Base-by-base conservation (phyloP, 2,113 vertebrate genomes). In the Mesitornis unicolor region DNA sequence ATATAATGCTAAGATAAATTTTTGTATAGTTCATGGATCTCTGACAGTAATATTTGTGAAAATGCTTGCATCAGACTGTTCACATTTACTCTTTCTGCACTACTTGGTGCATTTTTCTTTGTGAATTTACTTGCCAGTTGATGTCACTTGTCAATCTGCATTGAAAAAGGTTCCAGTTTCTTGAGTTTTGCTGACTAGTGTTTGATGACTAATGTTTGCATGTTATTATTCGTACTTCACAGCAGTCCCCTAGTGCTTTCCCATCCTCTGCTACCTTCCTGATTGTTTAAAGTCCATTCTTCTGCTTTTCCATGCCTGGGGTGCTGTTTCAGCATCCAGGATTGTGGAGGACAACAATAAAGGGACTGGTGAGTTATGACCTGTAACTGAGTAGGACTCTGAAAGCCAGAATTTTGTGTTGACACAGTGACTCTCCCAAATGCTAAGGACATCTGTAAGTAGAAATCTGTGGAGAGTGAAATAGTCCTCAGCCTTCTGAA, bases 281-380 rank as follows among this genome's bases (percentile, higher is more conserved):
- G 8, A 11, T 9, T 63, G 17, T 6, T 61, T 76, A 70, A 26
- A n/a, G n/a, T n/a, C n/a, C n/a, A 69, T 56, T 80, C 22, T 65
- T 69, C 42, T 50, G 3, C 42, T 73, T 40, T 35, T 64, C 40
- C 18, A 6, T 3, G 3, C 17, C 16, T 64, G 17, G 0, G 1
- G 24, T 76, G 16, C 12, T 68, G 11, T 59, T 82, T 51, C 45
- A 48, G 15, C 19, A 85, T 22, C 38, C 21, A 33, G 48, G 35
- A 67, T 24, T 76, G 16, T n/a, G 21, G 13, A 88, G 29, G 24
- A 83, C 38, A 68, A 33, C 0, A 3, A 50, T 10, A 20, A 65
- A 87, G 21, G 43, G 6, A 38, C 25, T 40, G 61, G 11, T 0
- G 2, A 75, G 29, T 16, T 38, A 38, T 7, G 12, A 5, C 3